Evolutionary conservation across 2,113 vertebrate genomes (phyloP), one percentile per base, ranked within the genome.

Genomic region (Urocolius indicus): DNA sequence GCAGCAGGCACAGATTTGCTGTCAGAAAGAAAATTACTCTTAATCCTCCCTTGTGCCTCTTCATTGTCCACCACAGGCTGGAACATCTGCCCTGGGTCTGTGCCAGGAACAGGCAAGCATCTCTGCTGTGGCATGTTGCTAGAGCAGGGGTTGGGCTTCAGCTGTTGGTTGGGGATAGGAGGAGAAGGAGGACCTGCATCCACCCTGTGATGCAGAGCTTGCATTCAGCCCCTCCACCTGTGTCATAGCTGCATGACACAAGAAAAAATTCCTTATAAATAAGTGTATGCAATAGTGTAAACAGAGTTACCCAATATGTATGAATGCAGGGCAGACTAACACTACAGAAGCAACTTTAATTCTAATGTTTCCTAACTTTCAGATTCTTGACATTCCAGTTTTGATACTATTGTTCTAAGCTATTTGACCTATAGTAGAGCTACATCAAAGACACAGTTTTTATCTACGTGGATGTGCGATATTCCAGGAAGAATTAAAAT

Each of bases 291-390:
- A 45, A 27, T 10, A 71, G 13, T 2, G 17, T 57, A 26, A 23
- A 14, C 7, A 16, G 74, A 23, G 11, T 45, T 45, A 72, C 19
- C 10, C 1, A 0, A 8, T 30, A 54, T 4, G 5, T 54, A 13
- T 0, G 0, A 58, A 34, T 1, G 1, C 22, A n/a, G 32, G 30
- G 24, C 38, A 82, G 26, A 58, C 27, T 41, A 76, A 58, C 16
- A n/a, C 1, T 55, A 38, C 8, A 51, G 34, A 82, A 54, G 5
- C 19, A 81, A 51, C 11, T 49, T 83, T 22, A 61, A 21, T 49
- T 65, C 45, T 20, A 32, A 19, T 23, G 23, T 88, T 85, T 92
- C 63, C 59, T 65, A 58, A 41, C 27, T 58, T 72, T 69, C 30
- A 62, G 17, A 51, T 16, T 69, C 66, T 78, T 61, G 46, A 32